Conservation (phyloP, 2,113 vertebrate genomes). For the Prunella himalayana region DNA sequence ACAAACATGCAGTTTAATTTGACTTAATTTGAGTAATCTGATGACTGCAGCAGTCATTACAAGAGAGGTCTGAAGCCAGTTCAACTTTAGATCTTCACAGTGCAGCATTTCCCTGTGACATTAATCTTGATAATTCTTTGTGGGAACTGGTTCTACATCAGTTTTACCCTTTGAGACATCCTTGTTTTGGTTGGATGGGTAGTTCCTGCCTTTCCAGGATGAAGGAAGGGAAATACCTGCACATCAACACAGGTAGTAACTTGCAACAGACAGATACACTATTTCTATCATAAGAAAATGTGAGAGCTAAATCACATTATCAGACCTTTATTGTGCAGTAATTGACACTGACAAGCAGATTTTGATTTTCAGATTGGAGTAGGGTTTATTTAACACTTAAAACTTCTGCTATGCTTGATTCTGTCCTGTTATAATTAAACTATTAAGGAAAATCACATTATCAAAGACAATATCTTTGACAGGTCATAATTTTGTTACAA, state of each 20-base stretch:
- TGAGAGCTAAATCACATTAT: neutral
- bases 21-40: neutral
- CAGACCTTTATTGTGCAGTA: neutral
- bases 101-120: neutral
- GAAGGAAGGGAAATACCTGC: neutral
- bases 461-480: neutral
- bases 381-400: neutral
- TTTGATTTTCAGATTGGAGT: neutral
- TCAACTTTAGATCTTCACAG: neutral
- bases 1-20: neutral
- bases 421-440: neutral
- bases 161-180: neutral
- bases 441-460: neutral
- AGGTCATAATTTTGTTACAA: neutral
- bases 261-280: neutral
- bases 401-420: neutral
- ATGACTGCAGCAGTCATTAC: neutral
- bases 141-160: neutral
- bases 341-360: neutral
- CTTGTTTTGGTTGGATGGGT: neutral
- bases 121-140: neutral
- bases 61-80: neutral
- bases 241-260: neutral
- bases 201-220: neutral
- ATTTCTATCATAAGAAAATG: neutral